Conservation (phyloP, 2,888 invertebrate genomes). For the Gari tellinella region DNA sequence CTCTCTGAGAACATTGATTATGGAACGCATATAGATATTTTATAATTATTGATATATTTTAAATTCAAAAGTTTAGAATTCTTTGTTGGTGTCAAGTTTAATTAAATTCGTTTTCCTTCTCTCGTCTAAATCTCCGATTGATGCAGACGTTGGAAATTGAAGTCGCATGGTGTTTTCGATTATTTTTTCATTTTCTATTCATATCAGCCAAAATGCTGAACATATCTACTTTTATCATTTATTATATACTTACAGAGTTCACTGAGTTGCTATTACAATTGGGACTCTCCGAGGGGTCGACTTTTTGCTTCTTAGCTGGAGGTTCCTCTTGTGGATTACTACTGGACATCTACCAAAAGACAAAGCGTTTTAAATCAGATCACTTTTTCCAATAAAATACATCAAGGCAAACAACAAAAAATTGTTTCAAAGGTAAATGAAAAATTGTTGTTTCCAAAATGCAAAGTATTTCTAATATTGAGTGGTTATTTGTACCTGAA, state of each 20-base stretch:
- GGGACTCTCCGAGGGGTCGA: constrained; percentile 65
- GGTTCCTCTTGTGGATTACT: constrained; percentile 72
- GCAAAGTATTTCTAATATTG: background rate
- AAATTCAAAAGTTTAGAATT: no score
- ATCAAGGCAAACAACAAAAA: background rate
- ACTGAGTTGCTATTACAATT: constrained; percentile 64
- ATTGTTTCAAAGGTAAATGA: background rate
- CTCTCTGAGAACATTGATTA: no score
- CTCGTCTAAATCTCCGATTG: no score
- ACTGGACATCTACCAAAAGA: constrained; percentile 78
- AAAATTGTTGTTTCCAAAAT: background rate
- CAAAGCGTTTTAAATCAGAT: constrained; percentile 11
- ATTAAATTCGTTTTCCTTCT: no score
- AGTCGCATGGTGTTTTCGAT: no score
- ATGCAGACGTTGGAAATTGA: no score
- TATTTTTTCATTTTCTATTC: background rate
- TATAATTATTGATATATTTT: no score
- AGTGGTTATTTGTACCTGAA: constrained; percentile 40
- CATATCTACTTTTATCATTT: background rate
- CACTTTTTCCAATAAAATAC: background rate
- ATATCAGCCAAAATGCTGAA: background rate
- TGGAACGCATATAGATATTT: no score
- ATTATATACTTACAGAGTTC: constrained; percentile 27
- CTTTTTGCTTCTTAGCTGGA: constrained; percentile 78
- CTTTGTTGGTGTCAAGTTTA: no score